Conservation (phyloP, 2,888 invertebrate species). For the Brachypterus glaber region DNA sequence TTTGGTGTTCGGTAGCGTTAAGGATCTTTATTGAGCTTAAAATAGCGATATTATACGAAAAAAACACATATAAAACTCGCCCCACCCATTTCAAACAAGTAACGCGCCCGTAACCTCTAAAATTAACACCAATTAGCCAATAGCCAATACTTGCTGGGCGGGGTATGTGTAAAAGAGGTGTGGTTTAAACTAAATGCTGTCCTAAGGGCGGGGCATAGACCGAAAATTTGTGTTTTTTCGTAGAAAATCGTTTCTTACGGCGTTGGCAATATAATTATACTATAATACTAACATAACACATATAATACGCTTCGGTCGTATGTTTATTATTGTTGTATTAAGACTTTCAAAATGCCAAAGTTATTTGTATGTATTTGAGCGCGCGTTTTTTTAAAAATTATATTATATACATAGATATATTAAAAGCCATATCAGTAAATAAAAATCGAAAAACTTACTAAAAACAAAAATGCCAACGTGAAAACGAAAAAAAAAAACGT, state of each 20-base stretch:
- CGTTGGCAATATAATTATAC: constrained; percentile 18
- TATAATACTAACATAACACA: neutral
- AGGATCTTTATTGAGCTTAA: constrained; percentile 36
- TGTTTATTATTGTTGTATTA: constrained; percentile 19
- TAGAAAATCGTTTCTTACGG: too few species aligned
- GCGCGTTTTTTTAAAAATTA: constrained; percentile 21
- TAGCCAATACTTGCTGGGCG: too few species aligned
- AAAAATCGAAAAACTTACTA: constrained; percentile 5
- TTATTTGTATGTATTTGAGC: constrained; percentile 18
- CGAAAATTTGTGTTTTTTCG: too few species aligned
- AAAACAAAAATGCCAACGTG: constrained; percentile 24
- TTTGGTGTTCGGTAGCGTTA: constrained; percentile 40
- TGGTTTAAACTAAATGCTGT: too few species aligned
- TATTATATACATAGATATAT: constrained; percentile 24
- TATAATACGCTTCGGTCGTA: constrained; percentile 3
- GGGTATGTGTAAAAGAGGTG: too few species aligned
- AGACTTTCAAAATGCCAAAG: constrained; percentile 33
- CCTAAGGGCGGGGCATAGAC: neutral
- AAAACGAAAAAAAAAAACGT: constrained; percentile 16
- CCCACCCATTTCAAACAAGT: too few species aligned
- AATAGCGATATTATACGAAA: constrained; percentile 18
- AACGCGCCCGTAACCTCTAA: too few species aligned
- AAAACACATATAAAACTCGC: too few species aligned
- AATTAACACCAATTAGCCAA: too few species aligned
- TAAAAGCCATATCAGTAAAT: constrained; percentile 29